Evolutionary conservation across 2,797 vertebrate genomes (phyloP).

Genomic region (Girardinus metallicus): DNA sequence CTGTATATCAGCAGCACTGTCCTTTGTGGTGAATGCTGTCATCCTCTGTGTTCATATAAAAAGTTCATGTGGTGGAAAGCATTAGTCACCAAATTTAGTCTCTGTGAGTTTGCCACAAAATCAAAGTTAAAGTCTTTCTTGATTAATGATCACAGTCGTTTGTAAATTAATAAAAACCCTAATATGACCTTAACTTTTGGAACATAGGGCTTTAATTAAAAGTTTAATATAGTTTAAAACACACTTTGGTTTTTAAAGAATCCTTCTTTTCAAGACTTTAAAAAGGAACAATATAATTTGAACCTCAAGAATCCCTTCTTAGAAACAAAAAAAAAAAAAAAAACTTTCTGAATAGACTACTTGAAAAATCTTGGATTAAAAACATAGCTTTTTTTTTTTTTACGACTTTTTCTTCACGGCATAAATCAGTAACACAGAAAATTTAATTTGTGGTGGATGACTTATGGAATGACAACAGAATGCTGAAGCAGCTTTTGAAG

Average conservation of each 20-base stretch:
- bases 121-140: slow-evolving; percentile 3
- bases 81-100: not conserved
- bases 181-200: not conserved
- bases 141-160: not conserved
- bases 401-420: slow-evolving; percentile 59
- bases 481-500: slow-evolving; percentile 65
- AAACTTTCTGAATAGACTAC: slow-evolving; percentile 22
- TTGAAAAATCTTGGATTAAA: slow-evolving; percentile 49
- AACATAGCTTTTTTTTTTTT: slow-evolving; percentile 35
- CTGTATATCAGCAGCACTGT: not conserved
- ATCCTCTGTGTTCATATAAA: not conserved
- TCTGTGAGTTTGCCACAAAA: slow-evolving; percentile 2
- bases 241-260: not conserved
- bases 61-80: slow-evolving; percentile 10
- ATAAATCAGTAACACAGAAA: slow-evolving; percentile 77
- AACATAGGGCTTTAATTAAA: slow-evolving; percentile 2
- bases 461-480: slow-evolving; percentile 79
- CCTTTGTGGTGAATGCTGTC: slow-evolving; percentile 6
- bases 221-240: not conserved
- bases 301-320: slow-evolving; percentile 37
- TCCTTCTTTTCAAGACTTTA: slow-evolving; percentile 8
- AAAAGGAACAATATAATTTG: slow-evolving; percentile 30
- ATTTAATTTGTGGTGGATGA: slow-evolving; percentile 76
- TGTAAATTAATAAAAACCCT: not conserved
- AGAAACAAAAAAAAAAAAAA: slow-evolving; percentile 27